These are phyloP conservation scores for Drosophila eohydei DNA, from an alignment of 2,888 invertebrate genomes.

Conservation along the genomic window DNA sequence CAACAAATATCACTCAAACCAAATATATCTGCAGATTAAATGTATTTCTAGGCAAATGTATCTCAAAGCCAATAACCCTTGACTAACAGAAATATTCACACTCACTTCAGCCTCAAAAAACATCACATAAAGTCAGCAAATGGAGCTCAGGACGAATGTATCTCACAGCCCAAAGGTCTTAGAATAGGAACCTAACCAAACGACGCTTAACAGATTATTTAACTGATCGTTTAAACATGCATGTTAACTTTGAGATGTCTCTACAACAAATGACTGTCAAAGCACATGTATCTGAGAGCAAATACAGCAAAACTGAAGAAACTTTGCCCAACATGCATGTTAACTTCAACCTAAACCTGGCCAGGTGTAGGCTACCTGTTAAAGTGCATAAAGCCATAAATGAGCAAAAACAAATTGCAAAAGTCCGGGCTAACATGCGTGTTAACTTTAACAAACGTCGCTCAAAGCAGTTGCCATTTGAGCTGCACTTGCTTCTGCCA, in stretches of 20 bases:
- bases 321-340: not conserved
- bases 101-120: too few species aligned
- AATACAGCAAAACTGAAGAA: not conserved
- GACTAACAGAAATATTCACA: too few species aligned
- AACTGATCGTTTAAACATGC: not conserved
- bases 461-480: slow-evolving; percentile 24
- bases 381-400: not conserved
- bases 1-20: not conserved
- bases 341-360: not conserved
- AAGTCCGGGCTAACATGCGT: not conserved
- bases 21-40: not conserved
- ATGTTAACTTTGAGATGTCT: not conserved
- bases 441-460: not conserved
- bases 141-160: too few species aligned
- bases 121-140: too few species aligned
- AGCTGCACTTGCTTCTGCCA: slow-evolving; percentile 17
- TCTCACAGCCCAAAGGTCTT: too few species aligned
- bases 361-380: not conserved
- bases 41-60: not conserved
- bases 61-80: not conserved
- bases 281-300: not conserved
- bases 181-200: too few species aligned
- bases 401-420: not conserved
- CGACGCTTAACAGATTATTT: not conserved
- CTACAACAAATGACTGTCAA: not conserved